Evolutionary conservation across 2,113 vertebrate species (phyloP).

Genomic region (Holacanthus passer): DNA sequence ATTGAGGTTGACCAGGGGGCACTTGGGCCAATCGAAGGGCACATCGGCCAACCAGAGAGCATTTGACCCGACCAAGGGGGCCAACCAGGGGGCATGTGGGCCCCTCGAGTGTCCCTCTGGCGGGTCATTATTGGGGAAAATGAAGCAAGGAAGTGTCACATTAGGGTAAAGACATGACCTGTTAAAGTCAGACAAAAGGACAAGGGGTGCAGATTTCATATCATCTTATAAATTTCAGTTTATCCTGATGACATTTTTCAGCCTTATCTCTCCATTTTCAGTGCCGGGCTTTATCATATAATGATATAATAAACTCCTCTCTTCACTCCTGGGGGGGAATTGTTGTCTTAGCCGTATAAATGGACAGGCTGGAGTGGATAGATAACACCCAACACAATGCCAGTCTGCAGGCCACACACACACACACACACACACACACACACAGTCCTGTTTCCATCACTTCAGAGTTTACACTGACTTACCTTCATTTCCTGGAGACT

Average conservation of each 20-base stretch:
- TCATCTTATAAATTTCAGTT: neutral
- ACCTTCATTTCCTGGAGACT: too few species aligned
- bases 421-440: constrained; percentile 63
- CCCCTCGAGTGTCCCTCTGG: constrained; percentile 34
- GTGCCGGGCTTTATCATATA: neutral
- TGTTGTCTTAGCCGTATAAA: constrained; percentile 66
- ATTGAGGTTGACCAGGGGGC: neutral
- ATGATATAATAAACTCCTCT: constrained; percentile 28
- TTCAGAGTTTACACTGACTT: too few species aligned
- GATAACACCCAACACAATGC: constrained; percentile 70
- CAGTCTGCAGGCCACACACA: constrained; percentile 68
- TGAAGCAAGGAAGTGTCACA: constrained; percentile 32
- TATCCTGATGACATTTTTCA: constrained; percentile 1
- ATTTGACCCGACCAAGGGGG: neutral
- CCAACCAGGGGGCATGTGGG: constrained; percentile 20
- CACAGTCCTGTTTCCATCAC: too few species aligned
- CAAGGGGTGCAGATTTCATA: neutral
- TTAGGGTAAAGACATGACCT: constrained; percentile 27
- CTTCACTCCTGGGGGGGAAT: constrained; percentile 22
- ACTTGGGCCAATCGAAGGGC: neutral
- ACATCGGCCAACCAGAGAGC: neutral
- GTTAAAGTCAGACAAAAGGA: constrained; percentile 13
- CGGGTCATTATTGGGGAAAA: constrained; percentile 22
- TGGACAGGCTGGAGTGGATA: constrained; percentile 68
- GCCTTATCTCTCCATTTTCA: neutral